These are phyloP conservation scores for Microdon myrmicae DNA, from an alignment of 2,888 invertebrate species.

Conservation along the genomic window DNA sequence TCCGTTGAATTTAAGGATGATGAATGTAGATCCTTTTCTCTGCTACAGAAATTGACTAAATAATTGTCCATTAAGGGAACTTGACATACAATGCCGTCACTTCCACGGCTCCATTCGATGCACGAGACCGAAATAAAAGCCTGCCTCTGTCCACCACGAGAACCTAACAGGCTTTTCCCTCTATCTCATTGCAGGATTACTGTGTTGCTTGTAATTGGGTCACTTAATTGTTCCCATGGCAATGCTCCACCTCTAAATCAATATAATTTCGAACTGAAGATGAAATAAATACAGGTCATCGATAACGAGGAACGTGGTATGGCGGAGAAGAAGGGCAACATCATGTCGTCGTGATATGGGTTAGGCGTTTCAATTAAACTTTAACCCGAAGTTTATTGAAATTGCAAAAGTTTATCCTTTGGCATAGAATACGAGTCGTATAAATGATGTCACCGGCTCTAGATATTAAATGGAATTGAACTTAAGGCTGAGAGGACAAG, in stretches of 20 bases:
- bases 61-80: no score
- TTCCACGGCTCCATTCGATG: no score
- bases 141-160: conserved; percentile 9
- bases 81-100: no score
- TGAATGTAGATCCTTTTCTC: no score
- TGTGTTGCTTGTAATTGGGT: conserved; percentile 33
- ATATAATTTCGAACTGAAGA: conserved; percentile 12
- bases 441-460: conserved; percentile 14
- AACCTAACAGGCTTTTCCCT: conserved; percentile 21
- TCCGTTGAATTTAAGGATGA: no score
- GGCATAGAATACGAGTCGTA: conserved; percentile 9
- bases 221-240: conserved; percentile 27
- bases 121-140: background rate
- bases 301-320: background rate
- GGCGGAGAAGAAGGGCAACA: conserved; percentile 1
- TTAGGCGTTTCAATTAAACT: conserved; percentile 43
- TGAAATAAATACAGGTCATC: conserved; percentile 1
- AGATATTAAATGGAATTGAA: conserved; percentile 12
- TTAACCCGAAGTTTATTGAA: conserved; percentile 45
- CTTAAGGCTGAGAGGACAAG: conserved; percentile 26
- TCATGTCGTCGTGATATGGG: conserved; percentile 15
- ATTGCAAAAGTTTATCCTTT: conserved; percentile 45
- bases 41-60: no score
- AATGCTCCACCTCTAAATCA: conserved; percentile 16
- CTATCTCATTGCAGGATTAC: no score